Evolutionary conservation across 2,113 vertebrate genomes (phyloP).

Genomic region (Cyanoderma ruficeps): DNA sequence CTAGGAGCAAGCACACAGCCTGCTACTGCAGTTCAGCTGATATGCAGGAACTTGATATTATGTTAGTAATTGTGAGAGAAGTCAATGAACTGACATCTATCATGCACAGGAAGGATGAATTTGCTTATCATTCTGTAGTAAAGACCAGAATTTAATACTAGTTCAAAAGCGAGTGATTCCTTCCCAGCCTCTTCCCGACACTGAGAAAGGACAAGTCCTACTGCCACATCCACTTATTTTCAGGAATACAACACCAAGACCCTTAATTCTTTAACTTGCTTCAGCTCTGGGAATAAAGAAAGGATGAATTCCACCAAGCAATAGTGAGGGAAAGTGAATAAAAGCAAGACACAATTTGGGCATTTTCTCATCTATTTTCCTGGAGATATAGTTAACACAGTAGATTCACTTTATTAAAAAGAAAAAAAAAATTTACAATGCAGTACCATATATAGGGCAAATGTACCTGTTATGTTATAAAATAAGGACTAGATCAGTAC

Average conservation of each 20-base stretch:
- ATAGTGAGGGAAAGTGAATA: not conserved
- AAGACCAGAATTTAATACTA: not conserved
- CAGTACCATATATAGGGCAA: not conserved
- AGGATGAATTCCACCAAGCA: not conserved
- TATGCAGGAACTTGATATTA: not conserved
- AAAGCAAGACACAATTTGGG: not conserved
- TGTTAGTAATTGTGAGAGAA: not conserved
- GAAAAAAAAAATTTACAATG: not conserved
- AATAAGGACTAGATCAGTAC: not conserved
- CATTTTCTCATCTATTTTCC: not conserved
- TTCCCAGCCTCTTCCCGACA: not conserved
- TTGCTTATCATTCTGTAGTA: not conserved
- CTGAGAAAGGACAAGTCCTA: not conserved
- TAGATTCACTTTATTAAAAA: not conserved
- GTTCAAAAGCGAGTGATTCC: not conserved
- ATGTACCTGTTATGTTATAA: not conserved
- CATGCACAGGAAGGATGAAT: not conserved
- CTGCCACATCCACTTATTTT: not conserved
- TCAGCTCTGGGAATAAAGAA: not conserved
- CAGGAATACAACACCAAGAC: not conserved
- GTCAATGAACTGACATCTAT: not conserved
- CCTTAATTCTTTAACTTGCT: not conserved
- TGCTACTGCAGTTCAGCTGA: not conserved
- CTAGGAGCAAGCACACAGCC: not conserved
- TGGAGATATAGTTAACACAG: not conserved